A percentile compares a stretch with the other conserved stretches of the same genome.
These are phyloP conservation scores for Dasyprocta punctata DNA, from an alignment of 2,113 vertebrate species.

Conservation along the genomic window DNA sequence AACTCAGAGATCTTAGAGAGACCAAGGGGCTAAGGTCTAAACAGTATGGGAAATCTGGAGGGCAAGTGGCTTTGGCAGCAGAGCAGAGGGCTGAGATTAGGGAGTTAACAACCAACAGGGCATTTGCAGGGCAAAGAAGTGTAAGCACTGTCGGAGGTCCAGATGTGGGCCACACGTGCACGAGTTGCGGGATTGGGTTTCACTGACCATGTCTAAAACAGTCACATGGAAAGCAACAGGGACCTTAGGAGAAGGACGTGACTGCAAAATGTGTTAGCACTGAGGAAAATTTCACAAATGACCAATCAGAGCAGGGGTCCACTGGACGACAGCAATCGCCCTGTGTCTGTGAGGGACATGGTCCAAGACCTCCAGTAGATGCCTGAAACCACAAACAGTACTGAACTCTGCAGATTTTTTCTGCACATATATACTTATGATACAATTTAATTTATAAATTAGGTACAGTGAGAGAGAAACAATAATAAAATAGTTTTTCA, in stretches of 20 bases:
- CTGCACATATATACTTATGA: neutral
- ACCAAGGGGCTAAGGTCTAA: neutral
- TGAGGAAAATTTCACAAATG: neutral
- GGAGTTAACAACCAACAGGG: neutral
- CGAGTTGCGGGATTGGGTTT: too few relatives aligned
- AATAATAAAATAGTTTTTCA: neutral
- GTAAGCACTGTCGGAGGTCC: neutral
- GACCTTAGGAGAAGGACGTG: neutral
- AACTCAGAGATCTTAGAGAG: neutral
- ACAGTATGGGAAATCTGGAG: neutral
- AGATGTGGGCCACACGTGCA: neutral
- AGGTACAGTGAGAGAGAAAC: neutral
- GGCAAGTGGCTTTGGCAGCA: neutral
- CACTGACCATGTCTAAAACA: neutral
- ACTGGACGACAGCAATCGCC: neutral
- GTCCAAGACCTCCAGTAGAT: neutral
- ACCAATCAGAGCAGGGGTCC: neutral
- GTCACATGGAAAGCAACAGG: neutral
- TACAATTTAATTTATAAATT: neutral
- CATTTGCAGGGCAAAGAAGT: neutral
- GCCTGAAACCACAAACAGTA: neutral
- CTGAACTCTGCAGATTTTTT: neutral
- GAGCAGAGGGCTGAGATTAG: neutral
- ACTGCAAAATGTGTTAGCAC: neutral
- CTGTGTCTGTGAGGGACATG: too few relatives aligned